Evolutionary conservation across 2,797 vertebrate species (phyloP).

Genomic region (Hylomyscus alleni): DNA sequence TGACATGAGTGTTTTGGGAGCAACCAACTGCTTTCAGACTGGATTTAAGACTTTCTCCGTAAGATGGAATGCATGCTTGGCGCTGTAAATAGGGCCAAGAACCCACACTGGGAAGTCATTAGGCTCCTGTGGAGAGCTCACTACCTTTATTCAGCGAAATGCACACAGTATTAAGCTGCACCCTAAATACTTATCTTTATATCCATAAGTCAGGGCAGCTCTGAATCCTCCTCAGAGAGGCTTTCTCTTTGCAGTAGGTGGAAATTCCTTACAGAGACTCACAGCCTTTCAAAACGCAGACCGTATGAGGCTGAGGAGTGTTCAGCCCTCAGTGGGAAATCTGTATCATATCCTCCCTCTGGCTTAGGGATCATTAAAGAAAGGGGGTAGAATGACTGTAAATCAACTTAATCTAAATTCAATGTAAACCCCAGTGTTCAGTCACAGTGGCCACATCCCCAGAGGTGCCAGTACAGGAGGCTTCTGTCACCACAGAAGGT

Average conservation of each 20-base stretch:
- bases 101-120: neutral
- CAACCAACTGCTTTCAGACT: neutral
- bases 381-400: neutral
- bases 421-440: neutral
- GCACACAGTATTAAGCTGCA: neutral
- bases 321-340: neutral
- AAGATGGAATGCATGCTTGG: neutral
- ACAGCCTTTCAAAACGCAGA: too few relatives aligned
- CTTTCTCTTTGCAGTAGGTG: neutral
- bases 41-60: neutral
- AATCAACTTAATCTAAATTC: neutral
- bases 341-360: neutral
- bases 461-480: neutral
- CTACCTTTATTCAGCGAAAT: neutral
- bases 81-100: neutral
- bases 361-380: neutral
- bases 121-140: neutral
- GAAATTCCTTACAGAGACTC: neutral
- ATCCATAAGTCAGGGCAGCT: neutral
- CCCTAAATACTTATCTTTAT: neutral
- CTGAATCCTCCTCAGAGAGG: neutral
- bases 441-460: neutral
- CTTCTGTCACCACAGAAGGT: neutral
- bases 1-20: neutral
- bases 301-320: neutral